Evolutionary conservation across 2,888 invertebrate species (phyloP), one percentile per base, ranked within the genome.

Genomic region (Blomia tropicalis): DNA sequence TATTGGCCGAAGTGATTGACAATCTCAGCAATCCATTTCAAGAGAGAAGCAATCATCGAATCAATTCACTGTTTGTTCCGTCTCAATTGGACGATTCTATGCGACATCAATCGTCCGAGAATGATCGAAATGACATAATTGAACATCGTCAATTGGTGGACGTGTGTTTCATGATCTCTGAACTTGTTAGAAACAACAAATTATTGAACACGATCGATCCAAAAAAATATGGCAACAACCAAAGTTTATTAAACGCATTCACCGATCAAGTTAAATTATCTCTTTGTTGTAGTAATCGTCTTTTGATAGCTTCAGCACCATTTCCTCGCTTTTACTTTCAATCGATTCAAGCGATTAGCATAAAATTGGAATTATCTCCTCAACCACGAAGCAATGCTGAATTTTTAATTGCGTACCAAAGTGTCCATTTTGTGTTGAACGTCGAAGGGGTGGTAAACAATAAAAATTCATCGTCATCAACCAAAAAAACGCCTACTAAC

Each of bases 361-460:
- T 87, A 1, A 87, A 86, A 72, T 74, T 88, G 65, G 84, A 86
- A 0, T 82, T 87, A 5, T 83, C 84, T 36, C 87, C 88, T 0
- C 85, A 86, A 71, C 86, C 87, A 0, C 75, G 84, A 59, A 43
- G 79, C 83, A 65, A 19, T 29, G 85, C 85, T 1, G 92, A 93
- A 69, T 85, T 85, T 54, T 84, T 91, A 56, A 79, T 84, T 66
- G 83, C 92, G 41, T 85, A 85, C 64, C 81, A 83, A 44, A 85
- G 86, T 61, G 85, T 88, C 68, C 85, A 88, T 68, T 79, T 93
- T 64, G 88, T 91, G 1, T 80, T 93, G 27, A 91, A 90, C 77
- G 86, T 93, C 1, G 93, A 93, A 75, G 93, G 93, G 0, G 90
- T 95, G 1, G 80, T 92, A 56, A 83, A 85, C 69, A 68, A 72